Base-by-base conservation (phyloP, 2,113 vertebrate species). In the Sturnira hondurensis region DNA sequence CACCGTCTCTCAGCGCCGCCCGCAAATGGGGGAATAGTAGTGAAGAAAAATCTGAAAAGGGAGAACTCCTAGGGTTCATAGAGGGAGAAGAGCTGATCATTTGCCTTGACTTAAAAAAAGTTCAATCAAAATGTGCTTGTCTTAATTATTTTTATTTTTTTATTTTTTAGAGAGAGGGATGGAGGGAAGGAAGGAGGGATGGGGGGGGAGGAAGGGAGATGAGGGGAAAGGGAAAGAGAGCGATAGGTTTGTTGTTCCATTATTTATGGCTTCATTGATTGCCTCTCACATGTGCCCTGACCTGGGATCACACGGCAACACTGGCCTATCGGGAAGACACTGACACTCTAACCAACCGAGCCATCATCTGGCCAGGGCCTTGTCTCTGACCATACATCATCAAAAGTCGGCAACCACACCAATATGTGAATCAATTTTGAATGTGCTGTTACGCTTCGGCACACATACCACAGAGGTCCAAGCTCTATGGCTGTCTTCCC, bases 401-500 rank as follows among this genome's bases (percentile, higher is more conserved):
- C 4, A 63, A n/a, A 96, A 78, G 19, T 43, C 43, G 26, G 33
- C n/a, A 67, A 81, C 31, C 9, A 88, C 73, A 76, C 50, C 63
- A 86, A 45, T 22, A 65, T 8, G 17, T 85, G 45, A 73, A n/a
- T 38, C 58, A 89, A 50, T 52, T 94, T 4, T 82, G 43, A 91
- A 36, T 45, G 26, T 58, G 28, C 63, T 73, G 26, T 43, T 80
- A 61, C 7, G 28, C 14, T 74, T 31, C 19, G n/a, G 78, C 45
- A 98, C 98, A 97, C 98, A 97, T 97, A 99, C 99, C 99, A 99
- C 13, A 99, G 97, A 4, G 99, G 99, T 71, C 99, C 99, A n/a
- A 99, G 99, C 85, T 99, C 98, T 92, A 99, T 99, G 0, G 99
- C 99, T 0, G 99, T 99, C 98, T 99, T 99, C 76, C 99, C 99